Evolutionary conservation across 2,888 invertebrate species (phyloP), one percentile per base, ranked within the genome.

Genomic region (Helicoverpa assulta): DNA sequence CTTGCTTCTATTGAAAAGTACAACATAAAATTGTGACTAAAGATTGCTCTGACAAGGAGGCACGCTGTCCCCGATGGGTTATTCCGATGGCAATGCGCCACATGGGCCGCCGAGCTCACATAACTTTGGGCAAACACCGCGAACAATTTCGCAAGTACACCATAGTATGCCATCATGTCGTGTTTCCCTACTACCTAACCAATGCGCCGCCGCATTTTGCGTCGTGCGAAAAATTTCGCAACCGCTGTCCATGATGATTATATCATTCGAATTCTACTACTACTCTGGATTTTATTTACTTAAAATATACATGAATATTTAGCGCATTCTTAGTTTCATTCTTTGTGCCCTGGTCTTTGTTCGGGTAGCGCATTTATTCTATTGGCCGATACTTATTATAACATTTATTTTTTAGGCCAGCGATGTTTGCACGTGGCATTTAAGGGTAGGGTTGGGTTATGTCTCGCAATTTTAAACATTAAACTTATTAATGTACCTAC

Each of bases 91-190:
- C 82, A 70, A 16, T 4, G 60, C 60, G 73, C 73, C 65, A 76
- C 57, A 56, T 58, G 65, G 59, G 52, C 50, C 37, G 43, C 8
- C 18, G 26, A 5, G 55, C 61, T 77, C 59, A 68, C 73, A 78
- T 70, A 75, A 80, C 68, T 73, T 65, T 73, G 67, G 71, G 65
- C 73, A 73, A 71, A 78, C 76, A 70, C 72, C 67, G 59, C 43
- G 61, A 60, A 55, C 47, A 69, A 68, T 82, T 74, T 78, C 82
- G 83, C 72, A 82, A 82, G 72, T 59, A 8, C 57, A 58, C 73
- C 61, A 57, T 67, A 61, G 69, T 58, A 33, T 76, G 69, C 53
- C 69, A 55, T 58, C 50, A 73, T 83, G 71, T 82, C 26, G 26
- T 26, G 26, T 82, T 82, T 73, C 78, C 76, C 68, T 74, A 21